Evolutionary conservation across 2,797 vertebrate species (phyloP).

Genomic region (Lemur catta): DNA sequence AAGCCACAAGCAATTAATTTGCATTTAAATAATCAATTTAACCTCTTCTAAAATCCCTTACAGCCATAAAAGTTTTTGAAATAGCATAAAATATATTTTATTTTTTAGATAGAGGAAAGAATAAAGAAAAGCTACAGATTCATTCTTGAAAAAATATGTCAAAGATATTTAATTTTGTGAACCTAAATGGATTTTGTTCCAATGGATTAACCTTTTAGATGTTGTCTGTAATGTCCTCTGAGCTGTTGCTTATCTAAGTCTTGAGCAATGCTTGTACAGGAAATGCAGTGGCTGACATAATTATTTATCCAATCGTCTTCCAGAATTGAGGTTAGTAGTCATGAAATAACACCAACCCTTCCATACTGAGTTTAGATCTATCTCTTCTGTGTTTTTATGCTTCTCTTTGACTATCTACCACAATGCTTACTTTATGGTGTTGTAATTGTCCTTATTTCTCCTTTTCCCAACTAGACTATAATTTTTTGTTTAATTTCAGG

Average conservation of each 20-base stretch:
- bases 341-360: neutral
- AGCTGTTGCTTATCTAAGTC: neutral
- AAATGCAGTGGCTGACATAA: neutral
- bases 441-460: neutral
- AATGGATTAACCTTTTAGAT: neutral
- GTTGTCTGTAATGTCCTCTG: neutral
- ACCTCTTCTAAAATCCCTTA: neutral
- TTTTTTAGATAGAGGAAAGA: neutral
- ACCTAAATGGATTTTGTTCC: neutral
- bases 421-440: neutral
- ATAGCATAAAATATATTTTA: neutral
- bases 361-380: neutral
- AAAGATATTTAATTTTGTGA: neutral
- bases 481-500: neutral
- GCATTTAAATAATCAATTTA: neutral
- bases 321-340: accelerated
- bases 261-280: neutral
- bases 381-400: neutral
- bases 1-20: neutral
- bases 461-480: neutral
- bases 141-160: neutral
- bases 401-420: neutral
- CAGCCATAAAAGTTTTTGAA: neutral
- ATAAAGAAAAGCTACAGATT: neutral
- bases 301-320: neutral